A percentile compares a stretch with the other conserved stretches of the same genome.
Evolutionary conservation across 2,888 invertebrate species (phyloP).

Genomic region (Sphinx pinastri): DNA sequence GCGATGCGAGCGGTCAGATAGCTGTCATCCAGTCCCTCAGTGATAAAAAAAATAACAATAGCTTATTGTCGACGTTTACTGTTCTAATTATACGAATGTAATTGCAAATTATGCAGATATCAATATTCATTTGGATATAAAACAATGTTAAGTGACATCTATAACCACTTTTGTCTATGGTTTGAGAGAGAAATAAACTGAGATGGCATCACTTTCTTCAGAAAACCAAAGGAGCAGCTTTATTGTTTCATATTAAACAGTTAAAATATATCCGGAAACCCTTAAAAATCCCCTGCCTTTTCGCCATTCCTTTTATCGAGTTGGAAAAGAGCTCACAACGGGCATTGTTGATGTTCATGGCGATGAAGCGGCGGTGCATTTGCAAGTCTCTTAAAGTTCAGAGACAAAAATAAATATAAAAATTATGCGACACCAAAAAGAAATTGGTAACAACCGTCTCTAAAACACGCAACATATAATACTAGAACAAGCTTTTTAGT

Average conservation of each 20-base stretch:
- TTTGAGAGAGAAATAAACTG: too few relatives aligned
- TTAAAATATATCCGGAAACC: too few relatives aligned
- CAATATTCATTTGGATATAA: background rate
- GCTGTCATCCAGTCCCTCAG: slow-evolving; percentile 31
- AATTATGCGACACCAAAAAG: background rate
- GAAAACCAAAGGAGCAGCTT: too few relatives aligned
- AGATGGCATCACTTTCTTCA: too few relatives aligned
- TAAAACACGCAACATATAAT: background rate
- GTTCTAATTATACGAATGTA: background rate
- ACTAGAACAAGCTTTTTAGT: background rate
- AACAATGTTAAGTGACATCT: background rate
- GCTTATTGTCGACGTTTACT: slow-evolving; percentile 49
- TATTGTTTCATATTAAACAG: too few relatives aligned
- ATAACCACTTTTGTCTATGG: too few relatives aligned
- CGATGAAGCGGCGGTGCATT: too few relatives aligned
- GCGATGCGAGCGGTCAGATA: slow-evolving; percentile 20
- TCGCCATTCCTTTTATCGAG: too few relatives aligned
- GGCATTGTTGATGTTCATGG: too few relatives aligned
- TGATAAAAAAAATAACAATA: slow-evolving; percentile 44
- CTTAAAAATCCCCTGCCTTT: too few relatives aligned
- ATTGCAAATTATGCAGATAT: background rate
- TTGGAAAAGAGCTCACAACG: too few relatives aligned
- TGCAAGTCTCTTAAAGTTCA: background rate
- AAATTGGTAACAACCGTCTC: background rate
- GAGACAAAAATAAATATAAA: background rate